These are phyloP conservation scores for Typhlichthys subterraneus DNA, from an alignment of 2,797 vertebrate genomes.

Conservation along the genomic window DNA sequence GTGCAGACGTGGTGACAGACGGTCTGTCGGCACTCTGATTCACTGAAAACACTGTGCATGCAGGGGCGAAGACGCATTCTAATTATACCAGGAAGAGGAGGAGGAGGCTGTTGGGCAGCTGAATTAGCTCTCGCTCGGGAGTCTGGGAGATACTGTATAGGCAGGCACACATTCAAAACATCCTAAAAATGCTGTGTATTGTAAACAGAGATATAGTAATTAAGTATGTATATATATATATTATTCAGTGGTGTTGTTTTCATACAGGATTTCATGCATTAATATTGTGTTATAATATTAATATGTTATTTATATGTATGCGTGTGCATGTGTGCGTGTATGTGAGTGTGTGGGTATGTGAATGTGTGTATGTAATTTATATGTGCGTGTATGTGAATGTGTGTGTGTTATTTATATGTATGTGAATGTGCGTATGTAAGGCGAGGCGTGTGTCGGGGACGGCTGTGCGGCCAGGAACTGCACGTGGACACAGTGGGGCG, in stretches of 20 bases:
- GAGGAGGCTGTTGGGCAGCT: no score
- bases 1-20: constrained; percentile 7
- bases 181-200: no score
- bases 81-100: not conserved
- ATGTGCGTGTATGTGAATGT: not conserved
- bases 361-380: not conserved
- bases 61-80: not conserved
- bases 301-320: not conserved
- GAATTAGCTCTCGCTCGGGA: no score
- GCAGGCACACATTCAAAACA: no score
- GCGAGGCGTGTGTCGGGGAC: constrained; percentile 58
- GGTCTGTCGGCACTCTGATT: not conserved
- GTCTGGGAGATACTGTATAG: no score
- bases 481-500: constrained; percentile 84
- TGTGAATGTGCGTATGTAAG: constrained; percentile 6
- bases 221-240: no score
- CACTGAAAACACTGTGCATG: not conserved
- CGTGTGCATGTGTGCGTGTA: no score
- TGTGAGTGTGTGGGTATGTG: no score
- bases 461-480: constrained; percentile 80
- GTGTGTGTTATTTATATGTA: constrained; percentile 1
- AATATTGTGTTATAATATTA: not conserved
- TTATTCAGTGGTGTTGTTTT: no score
- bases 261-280: no score
- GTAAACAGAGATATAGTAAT: no score